These are phyloP conservation scores for Jaculus jaculus DNA, from an alignment of 2,113 vertebrate species.

Conservation along the genomic window DNA sequence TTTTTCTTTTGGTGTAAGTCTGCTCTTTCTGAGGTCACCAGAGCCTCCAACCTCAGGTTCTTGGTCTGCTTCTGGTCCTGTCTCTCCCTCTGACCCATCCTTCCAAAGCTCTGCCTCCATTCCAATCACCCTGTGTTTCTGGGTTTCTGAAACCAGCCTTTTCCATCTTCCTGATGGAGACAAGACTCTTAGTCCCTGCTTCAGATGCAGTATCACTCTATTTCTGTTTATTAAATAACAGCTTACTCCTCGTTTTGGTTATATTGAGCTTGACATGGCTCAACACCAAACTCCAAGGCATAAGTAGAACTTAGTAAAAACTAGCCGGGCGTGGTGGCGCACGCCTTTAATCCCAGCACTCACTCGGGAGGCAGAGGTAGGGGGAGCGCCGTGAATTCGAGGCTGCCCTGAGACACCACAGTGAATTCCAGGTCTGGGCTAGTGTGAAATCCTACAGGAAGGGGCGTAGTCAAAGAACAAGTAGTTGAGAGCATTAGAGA, in stretches of 20 bases:
- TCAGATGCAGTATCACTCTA: background rate
- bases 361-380: no score
- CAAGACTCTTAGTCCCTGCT: background rate
- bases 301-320: background rate
- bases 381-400: no score
- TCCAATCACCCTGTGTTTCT: background rate
- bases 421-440: no score
- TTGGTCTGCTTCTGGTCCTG: background rate
- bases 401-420: no score
- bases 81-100: background rate
- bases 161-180: background rate
- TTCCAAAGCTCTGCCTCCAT: background rate
- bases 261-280: background rate
- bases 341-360: no score
- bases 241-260: background rate
- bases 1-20: background rate
- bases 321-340: no score
- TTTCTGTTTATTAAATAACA: background rate
- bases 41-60: background rate
- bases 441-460: no score
- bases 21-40: background rate
- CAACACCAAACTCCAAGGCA: background rate
- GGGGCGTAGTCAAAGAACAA: background rate
- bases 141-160: background rate
- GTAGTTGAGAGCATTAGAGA: background rate